phyloP scores from a whole-genome alignment of 1,140 invertebrate species.

The Anoplolepis gracilipes region DNA sequence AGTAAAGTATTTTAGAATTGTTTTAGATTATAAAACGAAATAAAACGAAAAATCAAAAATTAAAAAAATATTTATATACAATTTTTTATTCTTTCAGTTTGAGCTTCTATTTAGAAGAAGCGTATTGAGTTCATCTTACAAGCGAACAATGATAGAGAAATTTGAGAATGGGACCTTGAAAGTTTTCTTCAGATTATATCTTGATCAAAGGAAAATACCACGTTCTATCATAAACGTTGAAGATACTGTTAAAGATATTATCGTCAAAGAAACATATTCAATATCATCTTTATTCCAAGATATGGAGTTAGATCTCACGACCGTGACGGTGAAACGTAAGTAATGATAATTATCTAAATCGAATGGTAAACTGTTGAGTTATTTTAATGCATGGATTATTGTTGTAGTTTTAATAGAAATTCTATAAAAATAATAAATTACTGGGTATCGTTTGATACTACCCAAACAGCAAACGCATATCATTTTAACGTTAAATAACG shows the following conservation, averaged over 20 bases:
- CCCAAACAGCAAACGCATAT: too few species aligned
- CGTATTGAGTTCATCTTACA: conserved; percentile 88
- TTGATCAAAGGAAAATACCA: conserved; percentile 91
- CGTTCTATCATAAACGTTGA: conserved; percentile 89
- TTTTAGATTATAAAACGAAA: too few species aligned
- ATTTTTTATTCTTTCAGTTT: conserved; percentile 79
- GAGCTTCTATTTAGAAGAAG: conserved; percentile 84
- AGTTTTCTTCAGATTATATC: conserved; percentile 91
- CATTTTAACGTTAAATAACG: too few species aligned
- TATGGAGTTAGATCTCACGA: conserved; percentile 89
- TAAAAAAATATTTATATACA: conserved; percentile 46
- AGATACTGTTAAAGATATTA: conserved; percentile 89
- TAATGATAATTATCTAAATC: neutral
- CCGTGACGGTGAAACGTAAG: conserved; percentile 88
- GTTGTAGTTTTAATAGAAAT: too few species aligned
- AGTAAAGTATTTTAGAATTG: conserved; percentile 71
- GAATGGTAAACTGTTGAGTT: neutral
- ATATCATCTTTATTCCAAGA: conserved; percentile 89
- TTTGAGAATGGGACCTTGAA: conserved; percentile 90
- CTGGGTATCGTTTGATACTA: neutral
- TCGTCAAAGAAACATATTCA: conserved; percentile 89
- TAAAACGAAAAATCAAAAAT: conserved; percentile 11
- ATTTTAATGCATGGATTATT: too few species aligned
- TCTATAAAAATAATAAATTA: too few species aligned
- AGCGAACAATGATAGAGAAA: conserved; percentile 88